Percentiles rank a stretch among this genome's conserved stretches.
These are phyloP conservation scores for Chrysogorgia sp. DNA, from an alignment of 92 coral and sea anemone species.

Conservation along the genomic window DNA sequence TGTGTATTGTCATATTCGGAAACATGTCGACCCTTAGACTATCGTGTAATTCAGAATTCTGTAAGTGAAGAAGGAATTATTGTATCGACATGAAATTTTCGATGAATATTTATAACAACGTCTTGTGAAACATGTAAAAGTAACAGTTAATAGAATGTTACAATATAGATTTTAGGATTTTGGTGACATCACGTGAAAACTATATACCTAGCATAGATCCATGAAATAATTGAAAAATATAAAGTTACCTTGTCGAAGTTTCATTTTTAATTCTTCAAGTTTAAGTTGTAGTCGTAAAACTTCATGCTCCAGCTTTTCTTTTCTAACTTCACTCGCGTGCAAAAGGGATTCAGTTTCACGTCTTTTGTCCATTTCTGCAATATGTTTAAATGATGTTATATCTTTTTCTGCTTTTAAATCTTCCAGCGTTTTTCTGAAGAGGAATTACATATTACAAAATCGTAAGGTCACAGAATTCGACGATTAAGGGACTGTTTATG, in stretches of 20 bases:
- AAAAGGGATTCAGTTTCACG: slow-evolving; percentile 86
- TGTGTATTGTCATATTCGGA: too few relatives aligned
- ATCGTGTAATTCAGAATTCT: too few relatives aligned
- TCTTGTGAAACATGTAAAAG: too few relatives aligned
- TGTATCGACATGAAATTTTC: too few relatives aligned
- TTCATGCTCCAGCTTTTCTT: slow-evolving; percentile 76
- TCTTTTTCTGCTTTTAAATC: slow-evolving; percentile 79
- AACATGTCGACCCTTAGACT: too few relatives aligned
- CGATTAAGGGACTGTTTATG: too few relatives aligned
- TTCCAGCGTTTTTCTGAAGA: slow-evolving; percentile 61
- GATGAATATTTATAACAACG: too few relatives aligned
- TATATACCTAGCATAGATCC: not conserved
- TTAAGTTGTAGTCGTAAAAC: slow-evolving; percentile 78
- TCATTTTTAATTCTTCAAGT: slow-evolving; percentile 81
- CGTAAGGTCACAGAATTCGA: too few relatives aligned
- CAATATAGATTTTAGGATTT: too few relatives aligned
- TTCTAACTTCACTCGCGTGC: slow-evolving; percentile 76
- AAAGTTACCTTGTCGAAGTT: slow-evolving; percentile 78
- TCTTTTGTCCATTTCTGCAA: slow-evolving; percentile 86
- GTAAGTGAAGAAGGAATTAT: too few relatives aligned
- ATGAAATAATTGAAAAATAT: slow-evolving; percentile 4
- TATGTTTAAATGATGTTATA: slow-evolving; percentile 74
- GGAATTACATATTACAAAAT: not conserved
- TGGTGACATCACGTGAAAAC: not conserved
- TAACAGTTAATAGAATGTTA: too few relatives aligned